phyloP scores from a whole-genome alignment of 2,113 vertebrate genomes.

The Meles meles region DNA sequence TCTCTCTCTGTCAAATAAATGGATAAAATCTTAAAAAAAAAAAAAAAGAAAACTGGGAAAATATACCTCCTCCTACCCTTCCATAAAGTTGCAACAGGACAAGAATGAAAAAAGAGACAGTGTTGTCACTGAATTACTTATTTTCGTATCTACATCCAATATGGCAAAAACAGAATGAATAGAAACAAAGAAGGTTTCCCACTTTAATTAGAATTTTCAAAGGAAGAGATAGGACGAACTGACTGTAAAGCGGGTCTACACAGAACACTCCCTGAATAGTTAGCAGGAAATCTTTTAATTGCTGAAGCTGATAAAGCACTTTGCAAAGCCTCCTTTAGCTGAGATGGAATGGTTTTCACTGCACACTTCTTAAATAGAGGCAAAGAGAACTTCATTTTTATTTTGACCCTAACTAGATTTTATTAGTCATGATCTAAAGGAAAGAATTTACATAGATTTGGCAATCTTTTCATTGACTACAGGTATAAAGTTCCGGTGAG shows the following conservation, averaged over 20 bases:
- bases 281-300: constrained; percentile 65
- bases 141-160: constrained; percentile 68
- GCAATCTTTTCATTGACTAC: background rate
- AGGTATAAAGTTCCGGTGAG: background rate
- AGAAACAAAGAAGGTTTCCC: constrained; percentile 30
- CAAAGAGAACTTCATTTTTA: background rate
- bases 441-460: constrained; percentile 22
- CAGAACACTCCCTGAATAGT: constrained; percentile 47
- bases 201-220: constrained; percentile 76
- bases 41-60: constrained; percentile 2
- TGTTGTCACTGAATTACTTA: constrained; percentile 73
- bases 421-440: constrained; percentile 37
- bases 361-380: background rate
- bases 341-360: background rate
- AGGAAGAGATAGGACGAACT: constrained; percentile 53
- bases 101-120: constrained; percentile 56
- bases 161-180: constrained; percentile 61
- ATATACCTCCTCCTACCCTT: background rate
- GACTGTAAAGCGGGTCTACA: constrained; percentile 44
- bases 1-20: no score
- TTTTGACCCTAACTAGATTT: background rate
- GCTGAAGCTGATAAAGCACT: constrained; percentile 60
- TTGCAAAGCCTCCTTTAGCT: background rate
- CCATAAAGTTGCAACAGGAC: background rate
- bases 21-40: no score